Evolutionary conservation across 2,113 vertebrate genomes (phyloP).

Genomic region (Candoia aspera): DNA sequence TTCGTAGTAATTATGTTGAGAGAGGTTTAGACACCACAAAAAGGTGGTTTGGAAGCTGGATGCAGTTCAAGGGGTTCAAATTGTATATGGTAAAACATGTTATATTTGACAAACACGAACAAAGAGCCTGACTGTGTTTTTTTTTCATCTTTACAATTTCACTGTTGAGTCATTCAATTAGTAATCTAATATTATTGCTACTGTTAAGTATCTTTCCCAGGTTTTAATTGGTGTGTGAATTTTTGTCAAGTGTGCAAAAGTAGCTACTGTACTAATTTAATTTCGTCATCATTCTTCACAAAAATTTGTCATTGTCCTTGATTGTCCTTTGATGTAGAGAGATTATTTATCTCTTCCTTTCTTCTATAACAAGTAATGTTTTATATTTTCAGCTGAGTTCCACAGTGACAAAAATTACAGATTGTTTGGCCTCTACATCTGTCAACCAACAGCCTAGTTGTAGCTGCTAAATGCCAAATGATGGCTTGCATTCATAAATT

Average conservation of each 20-base stretch:
- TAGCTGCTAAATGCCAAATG: background rate
- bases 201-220: background rate
- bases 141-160: background rate
- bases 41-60: background rate
- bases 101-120: background rate
- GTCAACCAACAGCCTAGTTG: background rate
- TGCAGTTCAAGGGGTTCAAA: background rate
- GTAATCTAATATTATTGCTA: background rate
- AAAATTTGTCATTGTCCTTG: background rate
- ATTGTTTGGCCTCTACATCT: background rate
- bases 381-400: conserved; percentile 3
- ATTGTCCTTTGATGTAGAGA: background rate
- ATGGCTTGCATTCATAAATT: background rate
- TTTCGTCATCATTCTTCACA: background rate
- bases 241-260: background rate
- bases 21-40: background rate
- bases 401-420: background rate
- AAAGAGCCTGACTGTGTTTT: too few species aligned
- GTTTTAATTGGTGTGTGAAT: background rate
- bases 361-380: background rate
- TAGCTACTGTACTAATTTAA: background rate
- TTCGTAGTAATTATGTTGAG: background rate
- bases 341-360: background rate
- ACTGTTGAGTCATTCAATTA: background rate
- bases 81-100: background rate